A percentile compares a stretch with the other conserved stretches of the same genome.
Evolutionary conservation across 2,797 vertebrate genomes (phyloP).

Genomic region (Chanos chanos): DNA sequence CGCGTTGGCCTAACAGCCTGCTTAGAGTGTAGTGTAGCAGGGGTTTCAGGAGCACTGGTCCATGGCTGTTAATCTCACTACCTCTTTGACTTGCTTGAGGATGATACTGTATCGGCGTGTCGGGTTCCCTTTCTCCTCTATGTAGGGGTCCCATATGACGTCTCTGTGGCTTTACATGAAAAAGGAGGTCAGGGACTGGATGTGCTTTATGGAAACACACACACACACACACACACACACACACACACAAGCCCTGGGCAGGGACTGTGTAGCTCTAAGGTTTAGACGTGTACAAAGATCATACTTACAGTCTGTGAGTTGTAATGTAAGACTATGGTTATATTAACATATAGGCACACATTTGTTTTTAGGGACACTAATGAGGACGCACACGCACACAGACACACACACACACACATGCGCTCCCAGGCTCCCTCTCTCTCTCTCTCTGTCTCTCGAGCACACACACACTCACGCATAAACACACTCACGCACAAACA

Average conservation of each 20-base stretch:
- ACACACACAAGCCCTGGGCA: background rate
- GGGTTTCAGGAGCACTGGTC: background rate
- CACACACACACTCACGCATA: too few species aligned
- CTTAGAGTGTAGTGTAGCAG: too few species aligned
- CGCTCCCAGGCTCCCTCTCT: too few species aligned
- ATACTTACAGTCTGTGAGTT: too few species aligned
- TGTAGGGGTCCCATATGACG: slow-evolving; percentile 3
- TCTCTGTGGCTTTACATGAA: slow-evolving; percentile 14
- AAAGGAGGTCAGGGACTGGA: slow-evolving; percentile 13
- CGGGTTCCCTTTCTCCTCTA: background rate
- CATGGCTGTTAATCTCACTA: slow-evolving; percentile 24
- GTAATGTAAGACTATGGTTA: too few species aligned
- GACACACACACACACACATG: too few species aligned
- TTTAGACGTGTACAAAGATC: background rate
- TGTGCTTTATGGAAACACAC: background rate
- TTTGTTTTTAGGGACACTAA: background rate
- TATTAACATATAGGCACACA: background rate
- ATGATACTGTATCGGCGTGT: slow-evolving; percentile 12
- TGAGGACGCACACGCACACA: too few species aligned
- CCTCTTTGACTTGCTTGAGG: background rate
- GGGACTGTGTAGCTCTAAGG: too few species aligned
- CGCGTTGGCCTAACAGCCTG: too few species aligned
- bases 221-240: background rate
- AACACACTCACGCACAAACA: background rate
- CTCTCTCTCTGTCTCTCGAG: too few species aligned